phyloP scores from a whole-genome alignment of 2,113 vertebrate species.

The Neogobius melanostomus region DNA sequence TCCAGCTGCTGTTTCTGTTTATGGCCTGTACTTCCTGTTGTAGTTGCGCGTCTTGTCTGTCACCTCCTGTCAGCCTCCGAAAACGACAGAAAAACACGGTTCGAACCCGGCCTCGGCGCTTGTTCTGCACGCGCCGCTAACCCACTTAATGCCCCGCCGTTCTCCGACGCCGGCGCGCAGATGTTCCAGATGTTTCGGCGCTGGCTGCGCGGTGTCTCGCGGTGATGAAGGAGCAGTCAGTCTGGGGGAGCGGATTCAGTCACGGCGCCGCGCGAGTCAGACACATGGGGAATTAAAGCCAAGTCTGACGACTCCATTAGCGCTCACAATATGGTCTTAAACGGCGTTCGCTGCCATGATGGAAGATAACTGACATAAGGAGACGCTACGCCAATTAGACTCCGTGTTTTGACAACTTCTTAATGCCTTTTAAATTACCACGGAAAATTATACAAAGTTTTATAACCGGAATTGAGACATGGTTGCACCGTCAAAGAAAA shows the following conservation, averaged over 20 bases:
- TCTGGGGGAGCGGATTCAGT: slow-evolving; percentile 17
- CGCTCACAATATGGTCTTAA: not conserved
- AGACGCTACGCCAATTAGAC: not conserved
- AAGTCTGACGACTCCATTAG: slow-evolving; percentile 22
- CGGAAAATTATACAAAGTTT: not conserved
- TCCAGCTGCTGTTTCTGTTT: no score
- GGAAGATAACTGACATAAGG: not conserved
- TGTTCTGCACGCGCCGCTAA: slow-evolving; percentile 34
- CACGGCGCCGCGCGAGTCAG: slow-evolving; percentile 12
- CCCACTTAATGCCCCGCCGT: slow-evolving; percentile 44
- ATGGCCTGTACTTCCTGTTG: slow-evolving; percentile 8
- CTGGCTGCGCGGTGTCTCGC: slow-evolving; percentile 48
- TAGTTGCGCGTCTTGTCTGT: slow-evolving; percentile 30
- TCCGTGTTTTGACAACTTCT: not conserved
- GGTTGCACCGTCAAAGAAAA: no score
- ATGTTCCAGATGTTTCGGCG: slow-evolving; percentile 46
- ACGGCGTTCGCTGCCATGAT: not conserved
- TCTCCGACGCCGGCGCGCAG: slow-evolving; percentile 53
- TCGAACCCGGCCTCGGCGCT: slow-evolving; percentile 27
- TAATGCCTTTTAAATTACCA: not conserved
- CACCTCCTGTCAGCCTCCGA: slow-evolving; percentile 12
- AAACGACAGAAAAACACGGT: slow-evolving; percentile 23
- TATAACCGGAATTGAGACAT: not conserved
- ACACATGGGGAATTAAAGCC: slow-evolving; percentile 24
- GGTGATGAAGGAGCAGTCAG: slow-evolving; percentile 50